Base-by-base conservation (phyloP, 2,888 invertebrate genomes). In the Tetrapedia diversipes region DNA sequence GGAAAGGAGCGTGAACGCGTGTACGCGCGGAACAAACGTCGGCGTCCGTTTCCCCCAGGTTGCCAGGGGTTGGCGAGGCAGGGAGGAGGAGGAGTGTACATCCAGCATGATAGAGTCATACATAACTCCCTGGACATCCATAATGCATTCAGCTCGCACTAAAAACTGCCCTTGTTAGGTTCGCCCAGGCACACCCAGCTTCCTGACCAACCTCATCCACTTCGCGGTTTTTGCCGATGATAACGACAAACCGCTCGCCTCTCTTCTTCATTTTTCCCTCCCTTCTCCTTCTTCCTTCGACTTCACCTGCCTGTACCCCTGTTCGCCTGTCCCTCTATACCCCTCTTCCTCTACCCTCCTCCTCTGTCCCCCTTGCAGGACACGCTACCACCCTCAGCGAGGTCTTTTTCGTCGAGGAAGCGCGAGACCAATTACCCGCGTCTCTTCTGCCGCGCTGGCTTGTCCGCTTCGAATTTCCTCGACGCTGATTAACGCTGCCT, bases 41-140 rank as follows among this genome's bases (percentile, higher is more conserved):
- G n/a, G n/a, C n/a, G n/a, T n/a, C n/a, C n/a, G n/a, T n/a, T n/a
- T n/a, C n/a, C n/a, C n/a, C n/a, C n/a, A n/a, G n/a, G n/a, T n/a
- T n/a, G n/a, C n/a, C 49, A 60, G 54, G 43, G 56, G 37, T 54
- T 54, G 47, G 51, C 60, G 41, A 60, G 32, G 32, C 37, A 56
- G 14, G 51, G 64, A 27, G 47, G 27, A 61, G 27, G n/a, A 45
- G 67, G 49, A 7, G 10, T 10, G 27, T 80, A 81, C 81, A 8
- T 3, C 37, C 0, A 11, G 10, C 51, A 86, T 88, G 89, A 91
- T 91, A 90, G 89, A 90, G 91, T 90, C 90, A 90, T 91, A 90
- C 90, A 88, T 90, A 90, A 90, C 89, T 84, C 85, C 79, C n/a
- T n/a, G 76, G 83, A 81, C 90, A 90, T 91, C 90, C 89, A 90